Percentiles rank a stretch among this genome's conserved stretches.
Conservation (phyloP, 2,797 vertebrate genomes). For the Acomys russatus region DNA sequence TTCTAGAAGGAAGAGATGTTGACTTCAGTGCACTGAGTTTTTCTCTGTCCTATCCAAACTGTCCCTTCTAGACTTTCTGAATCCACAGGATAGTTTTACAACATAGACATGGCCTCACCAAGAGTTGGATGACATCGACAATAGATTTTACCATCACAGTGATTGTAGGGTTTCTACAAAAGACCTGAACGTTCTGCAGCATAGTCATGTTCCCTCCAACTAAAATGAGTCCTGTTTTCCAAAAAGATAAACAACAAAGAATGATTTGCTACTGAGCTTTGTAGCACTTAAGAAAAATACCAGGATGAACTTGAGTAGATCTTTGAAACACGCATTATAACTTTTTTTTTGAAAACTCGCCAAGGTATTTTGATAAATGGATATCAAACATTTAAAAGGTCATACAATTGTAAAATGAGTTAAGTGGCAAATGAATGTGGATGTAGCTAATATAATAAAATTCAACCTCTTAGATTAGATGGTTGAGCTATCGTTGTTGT, state of each 20-base stretch:
- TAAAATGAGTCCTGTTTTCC: not conserved
- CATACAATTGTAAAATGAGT: conserved; percentile 65
- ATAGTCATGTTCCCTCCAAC: not conserved
- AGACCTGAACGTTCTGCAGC: not conserved
- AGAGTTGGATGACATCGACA: not conserved
- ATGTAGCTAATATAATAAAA: conserved; percentile 24
- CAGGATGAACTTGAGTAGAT: conserved; percentile 86
- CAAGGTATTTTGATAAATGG: conserved; percentile 5
- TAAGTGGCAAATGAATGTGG: conserved; percentile 40
- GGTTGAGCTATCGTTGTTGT: not conserved
- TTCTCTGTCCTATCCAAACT: not conserved
- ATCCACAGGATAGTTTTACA: not conserved
- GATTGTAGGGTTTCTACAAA: not conserved
- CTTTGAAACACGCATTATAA: conserved; percentile 3
- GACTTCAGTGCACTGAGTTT: not conserved
- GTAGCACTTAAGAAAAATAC: conserved; percentile 85
- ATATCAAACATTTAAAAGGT: conserved; percentile 43
- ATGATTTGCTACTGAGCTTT: conserved; percentile 67
- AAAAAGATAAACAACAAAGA: conserved; percentile 59
- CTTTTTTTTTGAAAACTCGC: not conserved
- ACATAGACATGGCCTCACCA: not conserved
- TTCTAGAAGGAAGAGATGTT: not conserved
- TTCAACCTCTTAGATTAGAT: conserved; percentile 32
- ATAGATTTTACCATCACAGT: not conserved
- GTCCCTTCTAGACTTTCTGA: not conserved